Conservation (phyloP, 2,888 invertebrate species). For the Phyllotreta cruciferae region DNA sequence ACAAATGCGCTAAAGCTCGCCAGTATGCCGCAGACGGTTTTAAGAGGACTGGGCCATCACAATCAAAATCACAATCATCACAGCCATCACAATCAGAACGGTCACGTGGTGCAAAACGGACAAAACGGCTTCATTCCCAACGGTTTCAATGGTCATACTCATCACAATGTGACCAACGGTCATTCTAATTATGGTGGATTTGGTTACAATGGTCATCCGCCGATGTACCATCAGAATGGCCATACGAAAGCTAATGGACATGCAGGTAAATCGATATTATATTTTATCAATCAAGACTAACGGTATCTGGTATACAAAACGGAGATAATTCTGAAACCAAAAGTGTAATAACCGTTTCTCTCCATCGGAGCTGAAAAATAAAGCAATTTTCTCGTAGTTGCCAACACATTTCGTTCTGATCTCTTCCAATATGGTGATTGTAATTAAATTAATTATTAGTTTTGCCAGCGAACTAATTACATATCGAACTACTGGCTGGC, state of each 20-base stretch:
- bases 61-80: not conserved
- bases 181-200: constrained; percentile 26
- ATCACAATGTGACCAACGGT: constrained; percentile 41
- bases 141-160: constrained; percentile 46
- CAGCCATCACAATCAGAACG: constrained; percentile 18
- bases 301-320: constrained; percentile 6
- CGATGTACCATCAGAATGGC: constrained; percentile 44
- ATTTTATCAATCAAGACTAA: too few species aligned
- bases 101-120: constrained; percentile 32
- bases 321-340: constrained; percentile 29
- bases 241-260: constrained; percentile 55
- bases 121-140: constrained; percentile 42
- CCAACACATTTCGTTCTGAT: constrained; percentile 28
- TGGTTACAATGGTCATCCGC: constrained; percentile 41
- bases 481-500: constrained; percentile 18
- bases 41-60: constrained; percentile 45
- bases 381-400: constrained; percentile 37
- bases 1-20: not conserved
- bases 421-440: constrained; percentile 26
- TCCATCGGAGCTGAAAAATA: constrained; percentile 45
- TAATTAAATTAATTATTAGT: constrained; percentile 35
- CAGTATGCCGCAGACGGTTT: constrained; percentile 50
- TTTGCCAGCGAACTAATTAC: constrained; percentile 30
- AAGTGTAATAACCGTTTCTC: constrained; percentile 43
- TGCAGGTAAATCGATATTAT: constrained; percentile 45